phyloP scores from a whole-genome alignment of 2,888 invertebrate genomes.

The Hyppa rectilinea region DNA sequence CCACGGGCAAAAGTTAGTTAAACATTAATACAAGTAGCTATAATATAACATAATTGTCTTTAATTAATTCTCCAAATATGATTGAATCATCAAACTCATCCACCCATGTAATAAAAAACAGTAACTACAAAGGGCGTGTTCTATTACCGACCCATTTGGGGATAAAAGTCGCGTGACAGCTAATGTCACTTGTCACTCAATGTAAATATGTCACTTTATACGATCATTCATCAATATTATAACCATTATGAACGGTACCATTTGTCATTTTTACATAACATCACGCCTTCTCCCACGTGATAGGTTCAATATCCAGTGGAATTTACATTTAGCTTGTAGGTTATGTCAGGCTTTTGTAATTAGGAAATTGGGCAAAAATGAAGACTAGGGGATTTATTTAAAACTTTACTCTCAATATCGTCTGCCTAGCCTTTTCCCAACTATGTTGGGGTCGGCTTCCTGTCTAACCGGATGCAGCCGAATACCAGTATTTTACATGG shows the following conservation, averaged over 20 bases:
- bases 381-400: not conserved
- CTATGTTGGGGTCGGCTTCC: too few species aligned
- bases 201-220: slow-evolving; percentile 28
- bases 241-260: not conserved
- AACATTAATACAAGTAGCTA: not conserved
- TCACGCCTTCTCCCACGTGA: not conserved
- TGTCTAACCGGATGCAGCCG: too few species aligned
- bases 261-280: slow-evolving; percentile 17
- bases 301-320: not conserved
- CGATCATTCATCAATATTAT: slow-evolving; percentile 30
- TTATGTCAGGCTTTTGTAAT: not conserved
- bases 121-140: slow-evolving; percentile 20
- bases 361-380: not conserved
- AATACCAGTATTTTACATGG: too few species aligned
- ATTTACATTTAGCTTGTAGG: not conserved
- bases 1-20: not conserved
- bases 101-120: not conserved
- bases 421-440: too few species aligned
- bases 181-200: slow-evolving; percentile 21
- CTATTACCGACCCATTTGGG: slow-evolving; percentile 32
- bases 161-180: slow-evolving; percentile 20
- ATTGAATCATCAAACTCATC: not conserved
- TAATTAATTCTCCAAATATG: not conserved
- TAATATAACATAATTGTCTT: not conserved
- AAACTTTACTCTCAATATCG: too few species aligned